Conservation (phyloP, 2,797 vertebrate genomes). For the Dermochelys coriacea region DNA sequence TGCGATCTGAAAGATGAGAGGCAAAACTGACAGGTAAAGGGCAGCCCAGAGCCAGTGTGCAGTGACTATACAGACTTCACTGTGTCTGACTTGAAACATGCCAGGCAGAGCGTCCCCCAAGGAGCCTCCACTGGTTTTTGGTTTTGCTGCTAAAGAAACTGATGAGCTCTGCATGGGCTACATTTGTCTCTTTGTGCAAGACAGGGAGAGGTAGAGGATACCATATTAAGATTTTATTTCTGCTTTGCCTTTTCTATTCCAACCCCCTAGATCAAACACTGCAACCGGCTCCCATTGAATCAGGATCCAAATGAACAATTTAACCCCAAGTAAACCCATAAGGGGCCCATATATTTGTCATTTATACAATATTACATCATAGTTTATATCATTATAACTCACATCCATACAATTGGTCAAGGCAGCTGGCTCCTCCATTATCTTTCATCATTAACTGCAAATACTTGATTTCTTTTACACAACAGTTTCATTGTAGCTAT, state of each 20-base stretch:
- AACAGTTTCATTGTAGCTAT: fast-evolving
- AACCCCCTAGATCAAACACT: not conserved
- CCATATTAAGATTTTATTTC: not conserved
- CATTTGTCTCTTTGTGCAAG: not conserved
- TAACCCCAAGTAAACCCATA: not conserved
- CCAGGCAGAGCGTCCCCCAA: not conserved
- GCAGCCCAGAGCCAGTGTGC: not conserved
- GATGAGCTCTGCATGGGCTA: not conserved
- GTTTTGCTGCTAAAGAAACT: not conserved
- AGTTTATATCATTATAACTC: fast-evolving
- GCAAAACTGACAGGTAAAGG: not conserved
- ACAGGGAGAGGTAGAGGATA: not conserved
- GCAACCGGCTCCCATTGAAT: not conserved
- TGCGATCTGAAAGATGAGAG: not conserved
- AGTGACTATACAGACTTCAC: not conserved
- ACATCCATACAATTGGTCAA: fast-evolving
- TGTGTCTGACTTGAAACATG: not conserved
- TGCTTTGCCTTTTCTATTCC: fast-evolving
- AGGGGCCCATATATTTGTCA: not conserved
- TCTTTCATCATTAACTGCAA: not conserved
- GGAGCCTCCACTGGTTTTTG: not conserved
- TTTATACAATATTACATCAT: not conserved
- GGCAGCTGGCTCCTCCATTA: not conserved
- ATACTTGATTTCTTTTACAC: fast-evolving
- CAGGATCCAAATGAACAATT: fast-evolving